phyloP scores from a whole-genome alignment of 2,113 vertebrate species.

The Sceloporus undulatus region DNA sequence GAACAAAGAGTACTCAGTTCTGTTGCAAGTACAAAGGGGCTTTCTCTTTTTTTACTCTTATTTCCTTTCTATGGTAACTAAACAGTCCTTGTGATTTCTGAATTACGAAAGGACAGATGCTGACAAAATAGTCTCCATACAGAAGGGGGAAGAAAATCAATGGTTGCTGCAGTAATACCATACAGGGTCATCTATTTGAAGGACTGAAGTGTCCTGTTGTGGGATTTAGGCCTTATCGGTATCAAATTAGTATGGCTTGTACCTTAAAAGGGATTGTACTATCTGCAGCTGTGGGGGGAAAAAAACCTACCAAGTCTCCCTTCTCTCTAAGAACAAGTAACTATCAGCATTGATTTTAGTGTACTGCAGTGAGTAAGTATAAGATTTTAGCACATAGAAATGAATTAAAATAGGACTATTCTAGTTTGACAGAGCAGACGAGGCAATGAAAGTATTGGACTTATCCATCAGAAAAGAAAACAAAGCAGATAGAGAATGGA shows the following conservation, averaged over 20 bases:
- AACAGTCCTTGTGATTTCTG: slow-evolving; percentile 38
- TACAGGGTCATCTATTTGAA: neutral
- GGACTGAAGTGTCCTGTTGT: neutral
- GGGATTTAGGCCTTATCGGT: neutral
- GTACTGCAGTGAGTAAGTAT: neutral
- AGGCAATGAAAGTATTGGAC: neutral
- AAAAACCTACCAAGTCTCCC: neutral
- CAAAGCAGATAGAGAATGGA: neutral
- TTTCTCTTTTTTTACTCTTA: neutral
- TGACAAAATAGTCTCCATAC: slow-evolving; percentile 1
- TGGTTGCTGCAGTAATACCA: neutral
- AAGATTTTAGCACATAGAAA: neutral
- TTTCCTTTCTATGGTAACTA: slow-evolving; percentile 40
- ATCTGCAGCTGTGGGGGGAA: neutral
- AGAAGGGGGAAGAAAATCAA: neutral
- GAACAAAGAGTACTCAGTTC: slow-evolving; percentile 42
- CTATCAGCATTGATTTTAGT: neutral
- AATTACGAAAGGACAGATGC: slow-evolving; percentile 12
- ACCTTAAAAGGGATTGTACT: neutral
- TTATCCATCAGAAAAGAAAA: neutral
- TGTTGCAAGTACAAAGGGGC: neutral
- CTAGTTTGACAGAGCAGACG: neutral
- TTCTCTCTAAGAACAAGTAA: neutral
- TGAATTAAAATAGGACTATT: neutral
- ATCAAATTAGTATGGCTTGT: neutral